phyloP scores from a whole-genome alignment of 1,140 invertebrate genomes.

The Drosophila mojavensis region DNA sequence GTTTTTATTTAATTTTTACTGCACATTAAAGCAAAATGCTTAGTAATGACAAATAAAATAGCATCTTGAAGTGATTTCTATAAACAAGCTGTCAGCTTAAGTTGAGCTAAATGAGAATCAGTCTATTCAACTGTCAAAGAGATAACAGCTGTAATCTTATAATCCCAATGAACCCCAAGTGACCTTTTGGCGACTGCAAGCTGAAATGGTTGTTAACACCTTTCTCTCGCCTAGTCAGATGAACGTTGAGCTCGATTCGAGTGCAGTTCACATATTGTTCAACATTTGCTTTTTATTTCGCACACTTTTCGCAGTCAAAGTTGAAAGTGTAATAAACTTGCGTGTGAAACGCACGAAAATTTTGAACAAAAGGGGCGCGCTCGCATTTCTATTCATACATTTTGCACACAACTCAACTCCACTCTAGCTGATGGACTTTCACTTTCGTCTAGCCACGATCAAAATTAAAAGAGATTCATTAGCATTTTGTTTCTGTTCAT shows the following conservation, averaged over 20 bases:
- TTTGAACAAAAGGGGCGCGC: constrained; percentile 53
- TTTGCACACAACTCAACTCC: constrained; percentile 30
- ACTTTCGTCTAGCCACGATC: constrained; percentile 47
- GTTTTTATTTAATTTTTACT: too few relatives aligned
- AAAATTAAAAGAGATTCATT: constrained; percentile 63
- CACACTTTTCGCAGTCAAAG: constrained; percentile 49
- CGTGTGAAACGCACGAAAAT: constrained; percentile 60
- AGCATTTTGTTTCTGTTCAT: constrained; percentile 47
- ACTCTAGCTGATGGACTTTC: constrained; percentile 42
- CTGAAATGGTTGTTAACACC: constrained; percentile 40
- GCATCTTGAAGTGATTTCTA: too few relatives aligned
- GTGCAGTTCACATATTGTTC: constrained; percentile 27
- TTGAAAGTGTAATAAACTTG: constrained; percentile 74
- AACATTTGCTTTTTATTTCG: constrained; percentile 23
- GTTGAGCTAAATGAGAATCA: too few relatives aligned
- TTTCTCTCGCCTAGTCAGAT: constrained; percentile 28
- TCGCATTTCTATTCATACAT: constrained; percentile 46
- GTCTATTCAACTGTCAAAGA: too few relatives aligned
- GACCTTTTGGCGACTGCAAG: constrained; percentile 3
- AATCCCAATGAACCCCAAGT: background rate
- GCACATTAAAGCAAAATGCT: too few relatives aligned
- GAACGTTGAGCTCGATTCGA: constrained; percentile 11
- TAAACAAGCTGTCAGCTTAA: too few relatives aligned
- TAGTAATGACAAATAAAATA: too few relatives aligned
- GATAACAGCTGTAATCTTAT: too few relatives aligned